phyloP scores from a whole-genome alignment of 2,888 invertebrate genomes.

The Syritta pipiens region DNA sequence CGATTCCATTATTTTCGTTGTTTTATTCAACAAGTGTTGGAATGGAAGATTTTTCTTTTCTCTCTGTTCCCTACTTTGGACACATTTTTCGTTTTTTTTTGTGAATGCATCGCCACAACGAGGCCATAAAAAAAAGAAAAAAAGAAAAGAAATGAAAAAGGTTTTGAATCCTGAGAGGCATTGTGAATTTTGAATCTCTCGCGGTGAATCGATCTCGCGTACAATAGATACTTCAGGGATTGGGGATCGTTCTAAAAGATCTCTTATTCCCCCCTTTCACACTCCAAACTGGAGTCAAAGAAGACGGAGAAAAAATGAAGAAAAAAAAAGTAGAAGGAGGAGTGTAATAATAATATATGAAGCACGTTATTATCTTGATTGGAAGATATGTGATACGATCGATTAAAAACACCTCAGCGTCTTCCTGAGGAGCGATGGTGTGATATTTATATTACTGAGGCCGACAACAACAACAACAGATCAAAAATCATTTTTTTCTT shows the following conservation, averaged over 20 bases:
- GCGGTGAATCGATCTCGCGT: slow-evolving; percentile 51
- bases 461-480: slow-evolving; percentile 5
- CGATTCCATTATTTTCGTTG: not conserved
- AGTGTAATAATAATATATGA: slow-evolving; percentile 72
- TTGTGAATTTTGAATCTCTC: too few species aligned
- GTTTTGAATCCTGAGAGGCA: slow-evolving; percentile 53
- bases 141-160: slow-evolving; percentile 33
- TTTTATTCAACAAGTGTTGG: slow-evolving; percentile 38
- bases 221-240: slow-evolving; percentile 51
- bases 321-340: slow-evolving; percentile 31
- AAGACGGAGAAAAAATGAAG: not conserved
- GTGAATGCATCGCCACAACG: slow-evolving; percentile 1
- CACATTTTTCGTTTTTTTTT: slow-evolving; percentile 37
- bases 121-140: not conserved
- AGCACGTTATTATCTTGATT: slow-evolving; percentile 72
- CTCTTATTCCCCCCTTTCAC: too few species aligned
- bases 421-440: slow-evolving; percentile 47
- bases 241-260: slow-evolving; percentile 41
- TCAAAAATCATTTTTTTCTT: not conserved
- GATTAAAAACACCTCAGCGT: slow-evolving; percentile 71
- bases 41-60: slow-evolving; percentile 17
- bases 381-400: slow-evolving; percentile 71
- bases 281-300: not conserved
- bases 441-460: slow-evolving; percentile 56
- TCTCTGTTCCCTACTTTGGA: not conserved